phyloP scores from a whole-genome alignment of 2,888 invertebrate species.

The Phalera bucephala region DNA sequence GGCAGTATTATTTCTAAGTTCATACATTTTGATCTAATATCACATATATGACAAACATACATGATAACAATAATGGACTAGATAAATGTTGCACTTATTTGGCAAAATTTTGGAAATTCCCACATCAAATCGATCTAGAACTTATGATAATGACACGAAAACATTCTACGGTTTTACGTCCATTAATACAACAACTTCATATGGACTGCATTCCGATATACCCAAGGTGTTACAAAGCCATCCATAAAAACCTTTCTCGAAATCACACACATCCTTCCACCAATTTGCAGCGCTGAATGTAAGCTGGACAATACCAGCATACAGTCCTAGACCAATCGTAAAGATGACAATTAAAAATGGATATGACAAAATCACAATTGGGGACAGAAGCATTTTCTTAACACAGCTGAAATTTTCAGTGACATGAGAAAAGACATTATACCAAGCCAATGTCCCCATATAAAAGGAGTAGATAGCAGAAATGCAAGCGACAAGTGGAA shows the following conservation, averaged over 20 bases:
- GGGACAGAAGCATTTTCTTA: constrained; percentile 85
- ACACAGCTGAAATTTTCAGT: constrained; percentile 86
- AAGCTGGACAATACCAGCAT: constrained; percentile 86
- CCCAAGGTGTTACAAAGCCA: constrained; percentile 87
- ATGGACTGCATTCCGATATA: constrained; percentile 89
- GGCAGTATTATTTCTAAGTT: background rate
- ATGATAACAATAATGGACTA: background rate
- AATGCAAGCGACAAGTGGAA: constrained; percentile 85
- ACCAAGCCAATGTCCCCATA: constrained; percentile 90
- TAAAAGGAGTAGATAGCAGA: constrained; percentile 88
- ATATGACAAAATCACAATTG: constrained; percentile 86
- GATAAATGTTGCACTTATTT: background rate
- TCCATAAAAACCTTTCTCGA: constrained; percentile 91
- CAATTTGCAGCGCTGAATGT: constrained; percentile 87
- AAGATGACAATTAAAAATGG: constrained; percentile 87
- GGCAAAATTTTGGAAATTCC: too few relatives aligned
- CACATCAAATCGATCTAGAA: too few relatives aligned
- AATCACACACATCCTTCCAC: constrained; percentile 88
- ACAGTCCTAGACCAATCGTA: constrained; percentile 86
- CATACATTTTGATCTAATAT: background rate
- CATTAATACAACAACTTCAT: constrained; percentile 86
- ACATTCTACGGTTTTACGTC: constrained; percentile 70
- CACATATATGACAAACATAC: background rate
- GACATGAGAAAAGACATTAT: constrained; percentile 87
- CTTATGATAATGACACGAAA: background rate